Base-by-base conservation (phyloP, 1,140 invertebrate species). In the Philaenus spumarius region DNA sequence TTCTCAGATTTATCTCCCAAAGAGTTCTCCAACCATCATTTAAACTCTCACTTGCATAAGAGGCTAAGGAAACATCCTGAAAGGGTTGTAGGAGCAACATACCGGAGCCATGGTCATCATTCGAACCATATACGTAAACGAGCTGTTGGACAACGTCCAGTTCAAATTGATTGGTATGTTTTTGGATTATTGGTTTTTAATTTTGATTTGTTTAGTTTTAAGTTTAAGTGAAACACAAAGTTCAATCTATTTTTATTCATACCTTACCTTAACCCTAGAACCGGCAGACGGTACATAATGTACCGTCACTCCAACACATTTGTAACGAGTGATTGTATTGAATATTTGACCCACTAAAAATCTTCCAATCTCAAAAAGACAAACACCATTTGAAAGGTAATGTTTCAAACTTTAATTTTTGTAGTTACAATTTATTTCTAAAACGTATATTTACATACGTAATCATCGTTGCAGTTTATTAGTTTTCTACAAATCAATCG, bases 1-100 rank as follows among this genome's bases (percentile, higher is more conserved):
- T 85, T 82, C 64, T 87, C 89, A 5, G 88, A 92, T 69, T 73
- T 91, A 69, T 83, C 81, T 14, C 78, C 80, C 59, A 72, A 80
- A 23, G 87, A 91, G 75, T 91, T 90, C 66, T 51, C 77, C 59
- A 63, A 75, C 15, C 64, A 75, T 37, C 71, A 80, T 61, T 69
- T 87, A 1, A 66, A 70, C 23, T 61, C 70, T 14, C 68, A 24
- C 45, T 24, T 20, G 47, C 53, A 63, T 66, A 42, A 66, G 66
- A 26, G 66, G 66, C 47, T 60, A 53, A 54, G 40, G 46, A 57
- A 48, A 35, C 55, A 57, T 45, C 46, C 40, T 5, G 17, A 45
- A 17, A 30, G 19, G 5, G 4, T 20, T 4, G 43, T 37, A 12
- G 35, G 35, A 34, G 35, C 62, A 70, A 61, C 59, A 70, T 62